These are phyloP conservation scores for Dasyprocta punctata DNA, from an alignment of 2,113 vertebrate species.

Conservation along the genomic window DNA sequence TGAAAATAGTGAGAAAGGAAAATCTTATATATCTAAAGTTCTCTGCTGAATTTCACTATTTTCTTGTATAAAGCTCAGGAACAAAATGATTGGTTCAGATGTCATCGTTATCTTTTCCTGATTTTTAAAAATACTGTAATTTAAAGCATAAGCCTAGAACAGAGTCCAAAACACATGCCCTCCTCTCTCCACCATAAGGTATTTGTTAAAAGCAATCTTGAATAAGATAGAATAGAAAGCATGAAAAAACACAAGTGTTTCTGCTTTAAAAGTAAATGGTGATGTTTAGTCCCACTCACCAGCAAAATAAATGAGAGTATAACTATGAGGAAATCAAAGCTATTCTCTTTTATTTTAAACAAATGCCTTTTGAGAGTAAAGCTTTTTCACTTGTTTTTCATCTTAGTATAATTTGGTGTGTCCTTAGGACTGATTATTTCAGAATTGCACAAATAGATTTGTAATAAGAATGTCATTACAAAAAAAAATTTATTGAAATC, in stretches of 20 bases:
- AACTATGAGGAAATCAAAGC: background rate
- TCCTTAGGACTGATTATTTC: conserved; percentile 2
- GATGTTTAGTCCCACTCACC: background rate
- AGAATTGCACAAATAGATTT: conserved; percentile 34
- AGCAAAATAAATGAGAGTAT: background rate
- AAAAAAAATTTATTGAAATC: background rate
- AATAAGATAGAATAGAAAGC: background rate
- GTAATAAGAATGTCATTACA: conserved; percentile 24
- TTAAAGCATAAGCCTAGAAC: background rate
- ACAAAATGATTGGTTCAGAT: background rate
- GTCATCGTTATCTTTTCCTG: background rate
- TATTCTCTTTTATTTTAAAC: conserved; percentile 6
- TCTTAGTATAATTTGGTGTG: background rate
- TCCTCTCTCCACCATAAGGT: background rate
- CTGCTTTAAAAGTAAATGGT: background rate
- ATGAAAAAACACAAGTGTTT: background rate
- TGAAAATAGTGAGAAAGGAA: background rate
- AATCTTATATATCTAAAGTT: background rate
- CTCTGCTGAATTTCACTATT: too few species aligned
- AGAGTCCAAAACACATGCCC: background rate
- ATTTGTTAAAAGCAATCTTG: background rate
- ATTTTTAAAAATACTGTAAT: background rate
- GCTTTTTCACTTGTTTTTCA: background rate
- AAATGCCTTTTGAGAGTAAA: background rate
- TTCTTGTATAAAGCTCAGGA: background rate